Percentiles rank a stretch among this genome's conserved stretches.
These are phyloP conservation scores for Temnothorax unifasciatus DNA, from an alignment of 2,888 invertebrate species.

Conservation along the genomic window DNA sequence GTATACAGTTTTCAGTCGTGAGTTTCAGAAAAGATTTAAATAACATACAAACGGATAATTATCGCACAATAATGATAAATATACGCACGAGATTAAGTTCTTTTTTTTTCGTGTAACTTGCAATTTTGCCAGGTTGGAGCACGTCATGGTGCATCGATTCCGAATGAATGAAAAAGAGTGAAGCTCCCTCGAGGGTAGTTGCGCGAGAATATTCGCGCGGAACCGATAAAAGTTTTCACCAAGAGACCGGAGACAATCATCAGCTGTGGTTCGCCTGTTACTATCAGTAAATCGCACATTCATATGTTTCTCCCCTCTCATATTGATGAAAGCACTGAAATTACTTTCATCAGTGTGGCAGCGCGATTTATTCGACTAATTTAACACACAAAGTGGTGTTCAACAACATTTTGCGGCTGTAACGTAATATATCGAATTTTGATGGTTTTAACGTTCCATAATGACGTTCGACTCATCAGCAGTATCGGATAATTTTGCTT, in stretches of 20 bases:
- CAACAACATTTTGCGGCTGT: constrained; percentile 15
- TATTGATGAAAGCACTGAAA: neutral
- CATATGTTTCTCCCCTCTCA: neutral
- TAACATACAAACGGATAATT: neutral
- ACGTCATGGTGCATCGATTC: neutral
- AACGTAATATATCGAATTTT: constrained; percentile 6
- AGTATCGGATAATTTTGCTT: neutral
- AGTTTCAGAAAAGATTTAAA: neutral
- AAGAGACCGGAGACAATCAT: neutral
- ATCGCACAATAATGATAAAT: neutral
- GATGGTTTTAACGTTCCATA: neutral
- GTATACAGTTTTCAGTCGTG: neutral
- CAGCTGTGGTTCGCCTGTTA: neutral
- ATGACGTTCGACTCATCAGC: neutral
- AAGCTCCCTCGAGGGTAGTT: neutral
- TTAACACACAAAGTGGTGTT: constrained; percentile 39
- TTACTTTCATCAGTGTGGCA: neutral
- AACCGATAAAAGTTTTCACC: constrained; percentile 40
- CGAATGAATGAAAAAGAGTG: neutral
- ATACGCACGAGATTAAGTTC: neutral
- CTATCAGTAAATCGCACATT: constrained; percentile 38
- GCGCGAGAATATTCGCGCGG: constrained; percentile 16
- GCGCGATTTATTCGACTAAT: constrained; percentile 30
- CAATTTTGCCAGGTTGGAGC: neutral
- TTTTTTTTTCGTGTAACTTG: neutral